Conservation (phyloP, 2,113 vertebrate species). For the Sardina pilchardus region DNA sequence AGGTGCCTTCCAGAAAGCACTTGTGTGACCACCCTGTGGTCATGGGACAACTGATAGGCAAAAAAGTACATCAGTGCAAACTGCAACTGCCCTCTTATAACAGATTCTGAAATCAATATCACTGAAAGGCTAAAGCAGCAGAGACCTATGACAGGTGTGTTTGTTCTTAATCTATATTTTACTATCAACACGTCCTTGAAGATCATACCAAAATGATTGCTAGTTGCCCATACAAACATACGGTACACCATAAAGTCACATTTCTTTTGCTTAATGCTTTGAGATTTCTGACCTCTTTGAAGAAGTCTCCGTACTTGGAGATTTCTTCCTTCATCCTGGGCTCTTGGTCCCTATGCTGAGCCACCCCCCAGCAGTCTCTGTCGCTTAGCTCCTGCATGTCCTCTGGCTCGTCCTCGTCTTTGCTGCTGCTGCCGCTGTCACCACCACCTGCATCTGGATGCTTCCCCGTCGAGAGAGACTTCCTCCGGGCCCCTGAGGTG, state of each 20-base stretch:
- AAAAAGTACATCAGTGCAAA: neutral
- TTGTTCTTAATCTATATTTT: too few species aligned
- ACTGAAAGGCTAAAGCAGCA: neutral
- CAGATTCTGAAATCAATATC: neutral
- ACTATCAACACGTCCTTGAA: too few species aligned
- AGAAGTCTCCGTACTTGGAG: slow-evolving; percentile 48
- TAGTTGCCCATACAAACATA: neutral
- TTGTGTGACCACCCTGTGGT: slow-evolving; percentile 84
- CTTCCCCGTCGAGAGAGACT: slow-evolving; percentile 53
- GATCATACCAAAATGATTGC: too few species aligned
- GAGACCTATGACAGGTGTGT: too few species aligned
- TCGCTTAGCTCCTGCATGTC: neutral
- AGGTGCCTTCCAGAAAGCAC: slow-evolving; percentile 90
- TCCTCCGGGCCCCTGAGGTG: slow-evolving; percentile 52
- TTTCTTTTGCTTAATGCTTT: too few species aligned
- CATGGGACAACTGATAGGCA: slow-evolving; percentile 79
- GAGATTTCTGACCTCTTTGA: slow-evolving; percentile 17
- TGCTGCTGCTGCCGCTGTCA: slow-evolving; percentile 38
- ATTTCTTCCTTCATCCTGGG: slow-evolving; percentile 56
- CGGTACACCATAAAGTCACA: too few species aligned
- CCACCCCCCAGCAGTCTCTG: neutral
- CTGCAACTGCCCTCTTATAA: neutral
- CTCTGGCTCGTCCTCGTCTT: neutral
- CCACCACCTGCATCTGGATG: slow-evolving; percentile 70
- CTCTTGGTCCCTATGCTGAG: neutral